These are phyloP conservation scores for Acrobeloides nanus DNA, from an alignment of 2,888 invertebrate genomes.

Conservation along the genomic window DNA sequence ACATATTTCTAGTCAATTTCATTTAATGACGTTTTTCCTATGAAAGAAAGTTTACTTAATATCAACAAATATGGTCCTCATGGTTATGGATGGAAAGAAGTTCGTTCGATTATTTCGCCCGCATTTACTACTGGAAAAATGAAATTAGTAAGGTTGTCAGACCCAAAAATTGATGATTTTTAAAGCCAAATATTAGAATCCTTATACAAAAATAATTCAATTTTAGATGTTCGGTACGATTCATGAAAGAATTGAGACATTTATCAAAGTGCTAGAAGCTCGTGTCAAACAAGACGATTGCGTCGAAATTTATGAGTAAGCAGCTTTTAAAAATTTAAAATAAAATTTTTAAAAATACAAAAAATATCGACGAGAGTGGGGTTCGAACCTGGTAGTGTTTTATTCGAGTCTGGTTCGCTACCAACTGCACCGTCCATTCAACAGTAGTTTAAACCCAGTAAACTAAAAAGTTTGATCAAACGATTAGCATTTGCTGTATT, in stretches of 20 bases:
- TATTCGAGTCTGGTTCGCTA: too few species aligned
- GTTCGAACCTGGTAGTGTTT: too few species aligned
- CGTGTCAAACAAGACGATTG: slow-evolving; percentile 17
- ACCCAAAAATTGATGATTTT: not conserved
- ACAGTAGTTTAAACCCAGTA: too few species aligned
- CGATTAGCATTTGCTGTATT: too few species aligned
- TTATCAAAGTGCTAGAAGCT: slow-evolving; percentile 25
- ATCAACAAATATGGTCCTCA: slow-evolving; percentile 8
- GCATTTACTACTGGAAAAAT: slow-evolving; percentile 67
- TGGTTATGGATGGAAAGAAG: slow-evolving; percentile 63
- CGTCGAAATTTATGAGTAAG: slow-evolving; percentile 38
- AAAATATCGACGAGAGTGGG: too few species aligned
- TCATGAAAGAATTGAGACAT: slow-evolving; percentile 17
- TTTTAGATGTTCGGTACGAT: slow-evolving; percentile 22
- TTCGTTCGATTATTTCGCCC: slow-evolving; percentile 64
- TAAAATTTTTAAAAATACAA: too few species aligned
- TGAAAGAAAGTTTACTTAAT: slow-evolving; percentile 14
- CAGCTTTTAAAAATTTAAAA: slow-evolving; percentile 3
- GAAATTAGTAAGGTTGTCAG: slow-evolving; percentile 53
- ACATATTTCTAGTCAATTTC: too few species aligned
- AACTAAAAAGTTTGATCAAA: too few species aligned
- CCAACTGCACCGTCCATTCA: too few species aligned
- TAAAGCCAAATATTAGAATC: too few species aligned
- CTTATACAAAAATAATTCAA: slow-evolving; percentile 1
- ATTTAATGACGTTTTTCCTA: slow-evolving; percentile 12